Conservation (phyloP, 1,140 invertebrate species). For the Brachionus angularis region DNA sequence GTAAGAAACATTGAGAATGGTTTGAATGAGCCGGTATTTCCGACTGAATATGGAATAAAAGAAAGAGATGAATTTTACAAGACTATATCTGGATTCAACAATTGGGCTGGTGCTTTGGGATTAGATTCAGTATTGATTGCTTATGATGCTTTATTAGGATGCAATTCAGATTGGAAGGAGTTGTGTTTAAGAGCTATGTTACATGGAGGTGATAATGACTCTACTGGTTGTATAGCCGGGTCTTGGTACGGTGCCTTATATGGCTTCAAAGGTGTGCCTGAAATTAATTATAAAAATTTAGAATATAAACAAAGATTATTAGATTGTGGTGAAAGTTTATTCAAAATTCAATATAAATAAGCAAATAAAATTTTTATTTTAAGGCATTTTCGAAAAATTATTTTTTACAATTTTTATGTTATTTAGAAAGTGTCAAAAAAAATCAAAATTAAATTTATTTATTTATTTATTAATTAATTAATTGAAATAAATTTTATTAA, state of each 20-base stretch:
- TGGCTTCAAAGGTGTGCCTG: slow-evolving; percentile 51
- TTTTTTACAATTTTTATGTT: no score
- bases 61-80: slow-evolving; percentile 54
- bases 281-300: slow-evolving; percentile 49
- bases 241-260: slow-evolving; percentile 54
- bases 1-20: slow-evolving; percentile 48
- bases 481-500: no score
- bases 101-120: slow-evolving; percentile 54
- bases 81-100: slow-evolving; percentile 48
- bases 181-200: slow-evolving; percentile 53
- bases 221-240: slow-evolving; percentile 55
- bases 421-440: no score
- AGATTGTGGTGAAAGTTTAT: not conserved
- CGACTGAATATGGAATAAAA: slow-evolving; percentile 48
- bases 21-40: slow-evolving; percentile 48
- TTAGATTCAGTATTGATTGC: slow-evolving; percentile 57
- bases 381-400: not conserved
- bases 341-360: not conserved
- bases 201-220: slow-evolving; percentile 55
- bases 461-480: no score
- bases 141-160: slow-evolving; percentile 51
- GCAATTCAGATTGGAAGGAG: slow-evolving; percentile 50
- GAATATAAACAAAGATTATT: not conserved
- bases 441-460: no score
- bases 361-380: not conserved